Evolutionary conservation across 2,113 vertebrate species (phyloP).

Genomic region (Carollia perspicillata): DNA sequence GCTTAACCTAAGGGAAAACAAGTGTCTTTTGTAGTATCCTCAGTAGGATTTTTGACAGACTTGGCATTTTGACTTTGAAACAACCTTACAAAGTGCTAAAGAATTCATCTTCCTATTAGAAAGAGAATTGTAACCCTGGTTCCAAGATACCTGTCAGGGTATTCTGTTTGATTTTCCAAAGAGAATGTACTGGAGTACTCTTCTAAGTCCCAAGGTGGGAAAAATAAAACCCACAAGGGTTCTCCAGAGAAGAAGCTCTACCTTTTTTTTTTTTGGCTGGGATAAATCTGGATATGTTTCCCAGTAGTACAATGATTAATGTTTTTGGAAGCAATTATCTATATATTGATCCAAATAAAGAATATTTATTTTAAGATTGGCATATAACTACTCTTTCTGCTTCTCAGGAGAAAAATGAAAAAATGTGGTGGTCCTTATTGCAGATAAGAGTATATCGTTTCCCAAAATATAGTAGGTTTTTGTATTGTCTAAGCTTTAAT

Average conservation of each 20-base stretch:
- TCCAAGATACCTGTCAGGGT: not conserved
- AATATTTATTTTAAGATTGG: conserved; percentile 63
- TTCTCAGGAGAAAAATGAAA: not conserved
- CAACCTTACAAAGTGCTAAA: not conserved
- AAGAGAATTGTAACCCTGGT: not conserved
- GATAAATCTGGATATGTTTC: conserved; percentile 24
- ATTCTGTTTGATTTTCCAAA: not conserved
- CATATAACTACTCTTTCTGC: not conserved
- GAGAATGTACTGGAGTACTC: not conserved
- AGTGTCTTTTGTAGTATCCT: not conserved
- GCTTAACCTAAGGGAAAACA: not conserved
- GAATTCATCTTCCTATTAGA: not conserved
- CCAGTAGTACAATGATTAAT: conserved; percentile 39
- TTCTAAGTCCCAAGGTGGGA: not conserved
- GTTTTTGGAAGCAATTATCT: conserved; percentile 59
- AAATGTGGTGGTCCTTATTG: not conserved
- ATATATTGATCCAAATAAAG: conserved; percentile 56
- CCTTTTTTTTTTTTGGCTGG: not conserved
- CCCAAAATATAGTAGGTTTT: not conserved
- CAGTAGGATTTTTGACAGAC: not conserved
- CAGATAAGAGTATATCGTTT: conserved; percentile 11
- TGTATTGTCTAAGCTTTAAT: not conserved
- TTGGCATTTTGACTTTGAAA: not conserved
- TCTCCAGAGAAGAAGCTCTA: not conserved
- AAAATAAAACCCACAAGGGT: not conserved